Percentiles rank a stretch among this genome's conserved stretches.
Evolutionary conservation across 1,140 invertebrate species (phyloP).

Genomic region (Hydropsyche tenuis): DNA sequence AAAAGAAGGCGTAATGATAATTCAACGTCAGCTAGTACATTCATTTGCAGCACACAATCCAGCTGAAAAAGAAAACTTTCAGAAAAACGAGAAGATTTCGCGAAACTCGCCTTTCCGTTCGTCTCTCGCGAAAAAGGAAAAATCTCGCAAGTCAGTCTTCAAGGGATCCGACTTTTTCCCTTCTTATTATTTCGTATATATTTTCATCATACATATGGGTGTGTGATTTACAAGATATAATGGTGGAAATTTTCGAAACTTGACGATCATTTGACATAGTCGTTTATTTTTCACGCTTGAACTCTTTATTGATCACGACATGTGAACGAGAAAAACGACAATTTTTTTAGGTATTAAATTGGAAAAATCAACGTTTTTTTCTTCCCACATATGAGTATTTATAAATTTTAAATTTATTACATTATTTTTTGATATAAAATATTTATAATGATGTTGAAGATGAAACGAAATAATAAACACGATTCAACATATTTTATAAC

Average conservation of each 20-base stretch:
- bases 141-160: neutral
- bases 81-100: conserved; percentile 3
- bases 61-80: neutral
- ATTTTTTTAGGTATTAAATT: too few relatives aligned
- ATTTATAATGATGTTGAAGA: too few relatives aligned
- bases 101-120: neutral
- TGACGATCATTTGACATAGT: conserved; percentile 19
- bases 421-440: too few relatives aligned
- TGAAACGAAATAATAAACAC: too few relatives aligned
- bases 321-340: too few relatives aligned
- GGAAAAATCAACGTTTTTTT: too few relatives aligned
- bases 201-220: too few relatives aligned
- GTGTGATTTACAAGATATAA: neutral
- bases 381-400: too few relatives aligned
- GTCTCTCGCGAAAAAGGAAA: conserved; percentile 5
- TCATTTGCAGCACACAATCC: neutral
- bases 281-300: neutral
- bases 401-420: too few relatives aligned
- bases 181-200: too few relatives aligned
- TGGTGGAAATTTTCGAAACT: conserved; percentile 15
- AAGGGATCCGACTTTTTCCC: neutral
- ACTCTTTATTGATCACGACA: too few relatives aligned
- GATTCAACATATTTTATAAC: too few relatives aligned
- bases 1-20: conserved; percentile 6
- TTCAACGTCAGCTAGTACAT: conserved; percentile 17